Conservation (phyloP, 2,888 invertebrate genomes). For the Meghimatium bilineatum region DNA sequence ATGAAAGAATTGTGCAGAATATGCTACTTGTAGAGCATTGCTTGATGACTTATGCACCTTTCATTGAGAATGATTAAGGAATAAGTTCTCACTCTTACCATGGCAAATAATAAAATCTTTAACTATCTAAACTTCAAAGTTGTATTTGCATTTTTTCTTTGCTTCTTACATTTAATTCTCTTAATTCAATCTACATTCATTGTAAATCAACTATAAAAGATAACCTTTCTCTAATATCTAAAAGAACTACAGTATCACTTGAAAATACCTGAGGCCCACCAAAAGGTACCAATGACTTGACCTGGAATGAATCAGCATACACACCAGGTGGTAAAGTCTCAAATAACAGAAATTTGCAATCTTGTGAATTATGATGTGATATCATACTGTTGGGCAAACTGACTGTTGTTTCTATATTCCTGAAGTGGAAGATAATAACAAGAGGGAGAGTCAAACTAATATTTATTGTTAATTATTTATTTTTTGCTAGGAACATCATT, state of each 20-base stretch:
- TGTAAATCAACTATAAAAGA: too few species aligned
- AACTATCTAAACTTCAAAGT: neutral
- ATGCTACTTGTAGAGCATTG: too few species aligned
- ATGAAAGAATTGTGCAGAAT: too few species aligned
- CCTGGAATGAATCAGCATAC: slow-evolving; percentile 60
- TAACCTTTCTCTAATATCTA: neutral
- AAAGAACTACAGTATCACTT: neutral
- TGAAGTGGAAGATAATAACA: slow-evolving; percentile 8
- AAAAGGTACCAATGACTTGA: slow-evolving; percentile 54
- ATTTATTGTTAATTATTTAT: too few species aligned
- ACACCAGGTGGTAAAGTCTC: slow-evolving; percentile 62
- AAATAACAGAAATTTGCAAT: slow-evolving; percentile 58
- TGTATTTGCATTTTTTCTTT: neutral
- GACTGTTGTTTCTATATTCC: slow-evolving; percentile 28
- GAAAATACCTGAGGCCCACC: slow-evolving; percentile 62
- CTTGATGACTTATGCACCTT: too few species aligned
- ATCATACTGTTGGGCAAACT: slow-evolving; percentile 12
- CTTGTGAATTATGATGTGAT: neutral
- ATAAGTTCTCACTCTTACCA: too few species aligned
- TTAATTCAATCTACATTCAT: too few species aligned
- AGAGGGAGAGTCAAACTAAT: neutral
- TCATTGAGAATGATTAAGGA: too few species aligned
- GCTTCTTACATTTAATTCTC: too few species aligned
- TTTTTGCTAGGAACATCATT: too few species aligned
- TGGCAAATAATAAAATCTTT: too few species aligned